These are phyloP conservation scores for Polietes domitor DNA, from an alignment of 2,888 invertebrate genomes.

Conservation along the genomic window DNA sequence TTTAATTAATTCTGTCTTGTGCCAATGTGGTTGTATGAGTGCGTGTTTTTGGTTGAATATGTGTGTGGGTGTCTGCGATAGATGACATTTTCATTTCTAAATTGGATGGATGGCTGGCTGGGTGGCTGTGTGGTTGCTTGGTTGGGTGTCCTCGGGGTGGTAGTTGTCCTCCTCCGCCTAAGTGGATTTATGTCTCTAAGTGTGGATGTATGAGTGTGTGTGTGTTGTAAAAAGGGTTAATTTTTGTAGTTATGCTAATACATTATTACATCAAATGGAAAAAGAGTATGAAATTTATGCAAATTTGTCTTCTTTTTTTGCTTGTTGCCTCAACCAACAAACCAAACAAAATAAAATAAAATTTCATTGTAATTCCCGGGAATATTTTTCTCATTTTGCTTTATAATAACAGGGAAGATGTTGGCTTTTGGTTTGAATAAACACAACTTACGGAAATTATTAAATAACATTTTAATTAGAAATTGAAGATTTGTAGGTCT, in stretches of 20 bases:
- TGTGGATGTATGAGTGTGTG: neutral
- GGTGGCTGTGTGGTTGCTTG: neutral
- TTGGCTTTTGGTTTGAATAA: constrained; percentile 8
- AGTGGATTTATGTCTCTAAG: constrained; percentile 24
- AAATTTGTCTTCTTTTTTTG: constrained; percentile 12
- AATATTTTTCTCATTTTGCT: constrained; percentile 4
- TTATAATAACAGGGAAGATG: constrained; percentile 45
- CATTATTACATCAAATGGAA: constrained; percentile 38
- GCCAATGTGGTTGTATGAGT: constrained; percentile 36
- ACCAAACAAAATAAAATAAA: constrained; percentile 4
- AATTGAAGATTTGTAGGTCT: no score
- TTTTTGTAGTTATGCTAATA: constrained; percentile 64
- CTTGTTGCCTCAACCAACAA: neutral
- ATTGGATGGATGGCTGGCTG: constrained; percentile 56
- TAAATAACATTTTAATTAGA: constrained; percentile 48
- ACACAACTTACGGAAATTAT: constrained; percentile 32
- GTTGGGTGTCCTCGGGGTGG: neutral
- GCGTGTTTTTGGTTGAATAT: constrained; percentile 31
- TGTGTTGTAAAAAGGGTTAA: constrained; percentile 56
- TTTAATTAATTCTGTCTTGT: constrained; percentile 73
- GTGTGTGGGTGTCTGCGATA: constrained; percentile 6
- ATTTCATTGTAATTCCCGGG: constrained; percentile 12
- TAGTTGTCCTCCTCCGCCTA: constrained; percentile 12
- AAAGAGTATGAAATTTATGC: constrained; percentile 39
- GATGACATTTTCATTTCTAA: constrained; percentile 58